A percentile compares a stretch with the other conserved stretches of the same genome.
Conservation (phyloP, 2,888 invertebrate species). For the Drosophila trichaetosa region DNA sequence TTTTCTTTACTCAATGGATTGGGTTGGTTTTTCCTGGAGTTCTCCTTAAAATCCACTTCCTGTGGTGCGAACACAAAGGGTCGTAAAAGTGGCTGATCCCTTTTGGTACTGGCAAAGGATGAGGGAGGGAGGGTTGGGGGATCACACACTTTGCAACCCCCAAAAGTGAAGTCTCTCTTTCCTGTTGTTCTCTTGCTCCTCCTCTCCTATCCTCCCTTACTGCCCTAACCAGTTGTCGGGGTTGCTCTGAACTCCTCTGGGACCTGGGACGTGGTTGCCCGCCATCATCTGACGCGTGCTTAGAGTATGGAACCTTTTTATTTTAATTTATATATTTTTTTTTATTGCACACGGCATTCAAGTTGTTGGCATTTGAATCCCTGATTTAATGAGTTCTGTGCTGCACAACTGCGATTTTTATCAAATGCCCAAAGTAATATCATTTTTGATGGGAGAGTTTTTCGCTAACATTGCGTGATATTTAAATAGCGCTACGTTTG, state of each 20-base stretch:
- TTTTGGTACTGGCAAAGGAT: background rate
- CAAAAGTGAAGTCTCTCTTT: constrained; percentile 26
- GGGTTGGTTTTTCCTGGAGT: constrained; percentile 14
- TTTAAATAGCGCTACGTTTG: constrained; percentile 50
- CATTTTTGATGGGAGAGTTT: constrained; percentile 40
- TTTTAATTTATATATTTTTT: background rate
- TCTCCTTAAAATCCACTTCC: constrained; percentile 20
- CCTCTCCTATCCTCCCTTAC: background rate
- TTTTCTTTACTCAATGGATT: constrained; percentile 12
- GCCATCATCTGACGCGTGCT: constrained; percentile 70
- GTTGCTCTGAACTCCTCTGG: constrained; percentile 40
- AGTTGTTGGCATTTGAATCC: constrained; percentile 47
- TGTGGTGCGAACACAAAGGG: constrained; percentile 21
- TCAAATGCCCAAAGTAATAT: constrained; percentile 57
- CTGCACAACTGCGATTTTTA: constrained; percentile 24
- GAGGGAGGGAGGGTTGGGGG: constrained; percentile 41
- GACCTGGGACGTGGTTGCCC: constrained; percentile 38
- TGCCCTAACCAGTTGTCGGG: constrained; percentile 61
- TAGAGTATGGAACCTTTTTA: constrained; percentile 36
- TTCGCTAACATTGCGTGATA: constrained; percentile 60
- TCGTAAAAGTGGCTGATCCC: constrained; percentile 39
- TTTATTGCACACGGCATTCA: constrained; percentile 42
- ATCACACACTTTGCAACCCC: constrained; percentile 61
- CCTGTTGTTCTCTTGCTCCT: background rate
- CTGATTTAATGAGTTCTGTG: constrained; percentile 56